Base-by-base conservation (phyloP, 2,797 vertebrate species). In the Helicolenus hilgendorfi region DNA sequence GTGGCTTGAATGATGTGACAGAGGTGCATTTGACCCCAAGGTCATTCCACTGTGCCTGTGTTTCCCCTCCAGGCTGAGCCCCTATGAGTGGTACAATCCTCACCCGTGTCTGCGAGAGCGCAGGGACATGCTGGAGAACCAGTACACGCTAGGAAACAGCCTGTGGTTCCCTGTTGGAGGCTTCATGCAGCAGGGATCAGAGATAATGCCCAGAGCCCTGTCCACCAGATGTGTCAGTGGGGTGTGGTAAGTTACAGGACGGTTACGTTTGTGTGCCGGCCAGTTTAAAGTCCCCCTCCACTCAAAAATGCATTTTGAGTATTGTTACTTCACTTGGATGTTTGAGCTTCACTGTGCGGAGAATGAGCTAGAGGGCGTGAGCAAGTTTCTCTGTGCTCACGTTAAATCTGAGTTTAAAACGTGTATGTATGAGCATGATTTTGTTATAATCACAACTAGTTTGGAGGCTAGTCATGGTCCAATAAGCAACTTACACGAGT, bases 161-260 rank as follows among this genome's bases (percentile, higher is more conserved):
- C 95, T 99, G 81, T 99, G 98, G 98, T 99, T 99, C 91, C 98
- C 98, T 0, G 95, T 99, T 0, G 98, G 98, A 2, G 98, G 98
- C n/a, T 99, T 99, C 96, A 98, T 99, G 98, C 98, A 99, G 90
- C 98, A 99, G 90, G 98, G 98, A 5, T 98, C 98, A 0, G 98
- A 99, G 96, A 98, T 99, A 89, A 98, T 98, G 98, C 98, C 98
- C 62, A 96, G 98, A n/a, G 98, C 98, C 0, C 95, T 99, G 75
- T 99, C 98, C 71, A 99, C 98, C 0, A 97, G 98, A 96, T 99
- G 98, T 33, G 98, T 99, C 92, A 99, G 98, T 5, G 98, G 98
- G 2, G 98, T 99, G 92, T 99, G 98, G 98, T 99, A 89, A 98
- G 98, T 93, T 18, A 38, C 24, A 29, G 8, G 29, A 56, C n/a